Evolutionary conservation across 1,140 invertebrate genomes (phyloP).

Genomic region (Drosophila quadrilineata): DNA sequence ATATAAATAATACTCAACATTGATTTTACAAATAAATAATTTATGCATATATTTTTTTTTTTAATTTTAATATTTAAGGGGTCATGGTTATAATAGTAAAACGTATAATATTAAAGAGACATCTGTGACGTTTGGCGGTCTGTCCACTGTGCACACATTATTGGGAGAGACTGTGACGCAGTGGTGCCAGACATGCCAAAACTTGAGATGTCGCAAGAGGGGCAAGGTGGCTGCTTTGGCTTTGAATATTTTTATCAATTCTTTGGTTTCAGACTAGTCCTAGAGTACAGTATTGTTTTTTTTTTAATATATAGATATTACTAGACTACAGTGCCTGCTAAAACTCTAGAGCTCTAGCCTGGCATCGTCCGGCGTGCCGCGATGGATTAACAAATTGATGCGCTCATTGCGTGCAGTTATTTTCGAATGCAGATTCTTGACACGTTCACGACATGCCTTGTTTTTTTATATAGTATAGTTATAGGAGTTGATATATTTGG

Average conservation of each 20-base stretch:
- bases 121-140: too few relatives aligned
- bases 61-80: slow-evolving; percentile 55
- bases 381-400: slow-evolving; percentile 92
- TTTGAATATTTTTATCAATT: slow-evolving; percentile 30
- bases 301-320: too few relatives aligned
- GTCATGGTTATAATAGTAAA: slow-evolving; percentile 47
- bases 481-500: too few relatives aligned
- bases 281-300: slow-evolving; percentile 49
- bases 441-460: slow-evolving; percentile 91
- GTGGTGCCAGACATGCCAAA: slow-evolving; percentile 2
- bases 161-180: slow-evolving; percentile 31
- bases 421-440: slow-evolving; percentile 93
- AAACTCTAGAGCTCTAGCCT: slow-evolving; percentile 74
- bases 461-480: slow-evolving; percentile 27
- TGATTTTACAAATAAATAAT: slow-evolving; percentile 62
- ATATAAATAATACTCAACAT: slow-evolving; percentile 29
- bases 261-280: slow-evolving; percentile 56
- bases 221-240: slow-evolving; percentile 72
- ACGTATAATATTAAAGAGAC: slow-evolving; percentile 19
- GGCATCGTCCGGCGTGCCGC: slow-evolving; percentile 89
- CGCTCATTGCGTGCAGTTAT: slow-evolving; percentile 92
- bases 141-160: too few relatives aligned
- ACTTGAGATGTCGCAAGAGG: slow-evolving; percentile 21
- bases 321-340: slow-evolving; percentile 50
- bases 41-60: slow-evolving; percentile 51